phyloP scores from a whole-genome alignment of 2,888 invertebrate species.

The Podotricha telesiphe region DNA sequence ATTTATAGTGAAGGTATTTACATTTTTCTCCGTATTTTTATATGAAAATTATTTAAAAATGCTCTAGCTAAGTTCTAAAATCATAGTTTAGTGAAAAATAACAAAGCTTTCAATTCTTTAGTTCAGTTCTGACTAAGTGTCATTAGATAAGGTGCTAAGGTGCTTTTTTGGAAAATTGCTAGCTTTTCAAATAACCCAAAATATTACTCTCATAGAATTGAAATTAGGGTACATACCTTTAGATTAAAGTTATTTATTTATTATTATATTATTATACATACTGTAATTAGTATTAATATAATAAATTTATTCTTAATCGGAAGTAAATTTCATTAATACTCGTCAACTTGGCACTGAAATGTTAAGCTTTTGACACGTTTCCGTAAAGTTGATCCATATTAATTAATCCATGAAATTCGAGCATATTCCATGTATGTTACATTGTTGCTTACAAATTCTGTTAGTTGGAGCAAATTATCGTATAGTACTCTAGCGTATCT shows the following conservation, averaged over 20 bases:
- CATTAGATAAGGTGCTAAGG: neutral
- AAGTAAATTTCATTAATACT: slow-evolving; percentile 18
- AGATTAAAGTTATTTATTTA: no score
- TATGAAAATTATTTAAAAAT: neutral
- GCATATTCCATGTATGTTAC: slow-evolving; percentile 14
- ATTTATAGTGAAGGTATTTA: slow-evolving; percentile 87
- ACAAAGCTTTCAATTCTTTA: neutral
- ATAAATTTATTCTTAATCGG: slow-evolving; percentile 10
- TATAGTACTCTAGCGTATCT: neutral
- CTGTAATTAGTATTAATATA: neutral
- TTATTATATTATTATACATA: no score
- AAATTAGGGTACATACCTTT: no score
- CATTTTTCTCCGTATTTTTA: neutral
- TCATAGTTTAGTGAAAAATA: neutral
- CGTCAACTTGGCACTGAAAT: slow-evolving; percentile 9
- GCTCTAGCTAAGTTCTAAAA: neutral
- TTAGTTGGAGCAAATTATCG: neutral
- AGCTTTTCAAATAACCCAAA: neutral
- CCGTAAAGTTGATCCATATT: slow-evolving; percentile 24
- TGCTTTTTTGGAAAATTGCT: neutral
- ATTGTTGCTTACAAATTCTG: neutral
- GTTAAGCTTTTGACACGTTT: slow-evolving; percentile 25
- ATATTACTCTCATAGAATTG: no score
- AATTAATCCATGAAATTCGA: slow-evolving; percentile 17
- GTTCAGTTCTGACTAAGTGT: no score